phyloP scores from a whole-genome alignment of 2,797 vertebrate species.

The Sebastolobus alascanus region DNA sequence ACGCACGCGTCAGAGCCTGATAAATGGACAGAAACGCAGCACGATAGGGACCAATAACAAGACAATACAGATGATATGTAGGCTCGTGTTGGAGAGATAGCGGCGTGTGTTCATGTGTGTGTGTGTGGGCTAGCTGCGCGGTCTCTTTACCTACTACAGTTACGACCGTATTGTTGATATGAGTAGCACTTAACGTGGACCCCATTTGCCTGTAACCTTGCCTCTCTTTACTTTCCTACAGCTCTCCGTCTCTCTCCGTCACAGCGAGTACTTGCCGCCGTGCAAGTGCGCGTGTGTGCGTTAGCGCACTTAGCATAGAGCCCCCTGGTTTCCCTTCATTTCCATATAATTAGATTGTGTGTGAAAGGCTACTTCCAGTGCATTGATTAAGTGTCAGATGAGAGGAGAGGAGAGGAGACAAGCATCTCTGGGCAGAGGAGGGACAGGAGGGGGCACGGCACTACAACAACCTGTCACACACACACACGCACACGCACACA shows the following conservation, averaged over 20 bases:
- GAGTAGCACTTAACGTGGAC: conserved; percentile 46
- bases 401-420: conserved; percentile 72
- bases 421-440: conserved; percentile 59
- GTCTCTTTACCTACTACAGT: conserved; percentile 83
- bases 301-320: conserved; percentile 86
- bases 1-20: conserved; percentile 34
- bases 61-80: conserved; percentile 40
- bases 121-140: not conserved
- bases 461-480: conserved; percentile 55
- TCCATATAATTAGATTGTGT: conserved; percentile 98
- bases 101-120: conserved; percentile 5
- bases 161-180: conserved; percentile 81
- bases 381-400: conserved; percentile 94
- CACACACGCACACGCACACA: conserved; percentile 45
- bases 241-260: conserved; percentile 15
- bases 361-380: conserved; percentile 94
- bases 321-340: conserved; percentile 91
- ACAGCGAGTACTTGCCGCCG: conserved; percentile 18
- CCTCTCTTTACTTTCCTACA: conserved; percentile 31
- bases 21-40: conserved; percentile 62
- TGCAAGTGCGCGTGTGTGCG: conserved; percentile 6
- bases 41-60: conserved; percentile 44
- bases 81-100: conserved; percentile 8
- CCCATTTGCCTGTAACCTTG: conserved; percentile 41
- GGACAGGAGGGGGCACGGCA: conserved; percentile 72